These are phyloP conservation scores for Scolopax rusticola DNA, from an alignment of 2,797 vertebrate species.

Conservation along the genomic window DNA sequence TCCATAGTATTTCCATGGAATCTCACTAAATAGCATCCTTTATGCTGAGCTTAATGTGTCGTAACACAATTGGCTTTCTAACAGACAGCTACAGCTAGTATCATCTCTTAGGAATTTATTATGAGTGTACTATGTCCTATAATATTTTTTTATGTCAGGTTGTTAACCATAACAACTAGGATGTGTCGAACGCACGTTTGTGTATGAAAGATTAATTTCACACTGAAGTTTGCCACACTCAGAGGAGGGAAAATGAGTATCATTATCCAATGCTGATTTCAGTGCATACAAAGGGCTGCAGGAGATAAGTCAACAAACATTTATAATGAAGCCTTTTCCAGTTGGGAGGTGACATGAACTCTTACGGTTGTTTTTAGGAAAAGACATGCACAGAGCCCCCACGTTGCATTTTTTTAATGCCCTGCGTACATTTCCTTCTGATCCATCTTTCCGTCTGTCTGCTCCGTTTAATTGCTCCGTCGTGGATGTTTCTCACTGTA, in stretches of 20 bases:
- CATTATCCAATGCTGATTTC: not conserved
- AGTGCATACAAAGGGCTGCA: not conserved
- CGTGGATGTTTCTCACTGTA: slow-evolving; percentile 47
- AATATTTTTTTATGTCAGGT: slow-evolving; percentile 30
- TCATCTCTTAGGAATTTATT: slow-evolving; percentile 66
- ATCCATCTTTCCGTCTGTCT: slow-evolving; percentile 26
- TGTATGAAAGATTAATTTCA: not conserved
- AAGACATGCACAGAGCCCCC: not conserved
- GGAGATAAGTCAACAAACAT: not conserved
- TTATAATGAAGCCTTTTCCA: not conserved
- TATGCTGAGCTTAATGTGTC: not conserved
- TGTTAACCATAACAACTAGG: slow-evolving; percentile 17
- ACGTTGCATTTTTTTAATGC: not conserved
- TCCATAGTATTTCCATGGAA: not conserved
- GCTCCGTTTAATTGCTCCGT: not conserved
- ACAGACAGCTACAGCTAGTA: slow-evolving; percentile 28
- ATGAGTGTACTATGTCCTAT: not conserved
- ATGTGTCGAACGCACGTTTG: not conserved
- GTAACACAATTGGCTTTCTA: not conserved
- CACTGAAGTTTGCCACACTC: not conserved
- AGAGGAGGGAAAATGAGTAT: not conserved
- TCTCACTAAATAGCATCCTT: not conserved
- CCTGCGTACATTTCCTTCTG: slow-evolving; percentile 7
- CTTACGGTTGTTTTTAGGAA: not conserved
- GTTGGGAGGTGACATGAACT: not conserved